Base-by-base conservation (phyloP, 1,140 invertebrate genomes). In the Andricus grossulariae region DNA sequence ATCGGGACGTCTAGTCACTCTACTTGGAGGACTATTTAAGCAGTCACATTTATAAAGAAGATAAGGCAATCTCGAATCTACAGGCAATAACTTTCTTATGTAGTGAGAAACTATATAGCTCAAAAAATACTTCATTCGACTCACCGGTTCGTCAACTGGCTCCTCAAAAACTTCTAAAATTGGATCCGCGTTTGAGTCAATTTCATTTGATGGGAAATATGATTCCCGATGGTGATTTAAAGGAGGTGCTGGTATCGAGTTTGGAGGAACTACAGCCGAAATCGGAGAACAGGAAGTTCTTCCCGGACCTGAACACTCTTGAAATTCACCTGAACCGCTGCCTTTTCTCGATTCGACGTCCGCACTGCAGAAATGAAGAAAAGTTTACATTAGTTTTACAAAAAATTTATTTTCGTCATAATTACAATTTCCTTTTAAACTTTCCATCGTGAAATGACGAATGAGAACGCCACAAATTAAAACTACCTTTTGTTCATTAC, bases 121-220 rank as follows among this genome's bases (percentile, higher is more conserved):
- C 13, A 66, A n/a, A 66, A 66, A 32, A 32, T 39, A n/a, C 32
- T 66, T 55, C 1, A 19, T 21, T 72, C 21, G 32, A 86, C 86
- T 87, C 55, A 89, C 88, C 79, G 85, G 85, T 79, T 89, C 88
- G 78, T 89, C 88, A 76, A 89, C 88, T 52, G 88, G 88, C 52
- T 89, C 88, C 25, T 89, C 88, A 49, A 89, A 81, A 1, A 89
- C 81, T 77, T 89, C 88, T 16, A 88, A 80, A 32, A 86, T 84
- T 49, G 84, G 83, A 60, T 83, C 82, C 0, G 76, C 55, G 50
- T 25, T 75, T 19, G 83, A 72, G 16, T 72, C 54, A 19, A 82
- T 73, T 25, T 77, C 81, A 78, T 86, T 86, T 52, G 84, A 78
- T 74, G 80, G 82, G 71, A 74, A 76, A 45, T 82, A 84, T 71